Evolutionary conservation across 1,140 invertebrate genomes (phyloP), one percentile per base, ranked within the genome.

Genomic region (Zaprionus africanus): DNA sequence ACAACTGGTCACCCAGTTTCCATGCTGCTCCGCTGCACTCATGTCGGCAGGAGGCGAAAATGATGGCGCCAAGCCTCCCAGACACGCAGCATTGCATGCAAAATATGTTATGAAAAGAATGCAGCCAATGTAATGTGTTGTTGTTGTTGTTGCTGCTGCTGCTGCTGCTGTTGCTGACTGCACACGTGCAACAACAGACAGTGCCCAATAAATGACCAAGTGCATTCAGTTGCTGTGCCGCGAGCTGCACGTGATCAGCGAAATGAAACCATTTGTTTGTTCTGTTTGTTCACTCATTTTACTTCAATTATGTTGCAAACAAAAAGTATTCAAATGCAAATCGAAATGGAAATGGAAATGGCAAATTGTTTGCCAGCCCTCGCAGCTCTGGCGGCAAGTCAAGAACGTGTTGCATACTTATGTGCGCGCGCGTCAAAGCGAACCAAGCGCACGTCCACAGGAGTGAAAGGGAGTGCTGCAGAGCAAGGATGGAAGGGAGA

Each of bases 211-310:
- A 87, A 81, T 87, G 83, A 80, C 59, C 83, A 77, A 64, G 61
- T 79, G 82, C 74, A 81, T 62, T 71, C 51, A 57, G 63, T 38
- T 41, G 36, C 64, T 62, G 78, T 73, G 66, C 36, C 28, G 24
- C 15, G 11, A 13, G 31, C 34, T 64, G 85, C 81, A 88, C 85
- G 85, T 88, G 84, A 90, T 90, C 81, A 60, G 78, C 73, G 74
- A 90, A 90, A 81, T 90, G 63, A 88, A 85, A 85, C 66, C 79
- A 70, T 75, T 75, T 70, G 80, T 90, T 90, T 90, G 85, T 90
- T 90, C 82, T 90, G 85, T 90, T 90, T 82, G 81, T 90, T 90
- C 90, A 90, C 85, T 90, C 85, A 82, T 90, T 90, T 90, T 82
- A 90, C 83, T 79, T 81, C 85, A 90, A 90, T 90, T 85, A 85